Base-by-base conservation (phyloP, 1,140 invertebrate genomes). In the Drosophila leontia region DNA sequence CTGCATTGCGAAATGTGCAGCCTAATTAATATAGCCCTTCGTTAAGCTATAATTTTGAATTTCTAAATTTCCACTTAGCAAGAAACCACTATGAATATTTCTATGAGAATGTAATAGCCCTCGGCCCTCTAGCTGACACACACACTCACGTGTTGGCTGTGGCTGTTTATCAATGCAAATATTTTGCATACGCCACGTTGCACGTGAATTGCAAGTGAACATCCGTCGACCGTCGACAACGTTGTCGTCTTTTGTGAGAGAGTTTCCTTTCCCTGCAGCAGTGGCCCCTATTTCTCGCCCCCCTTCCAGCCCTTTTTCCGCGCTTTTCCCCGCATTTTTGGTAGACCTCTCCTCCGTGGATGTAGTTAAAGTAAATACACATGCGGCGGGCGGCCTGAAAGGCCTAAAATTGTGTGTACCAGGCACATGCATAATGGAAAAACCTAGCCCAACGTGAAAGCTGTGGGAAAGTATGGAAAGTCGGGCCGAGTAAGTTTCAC, bases 121-220 rank as follows among this genome's bases (percentile, higher is more conserved):
- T 13, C 11, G 57, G 75, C 56, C 64, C 42, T 39, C 39, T 37
- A 37, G 13, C 34, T 51, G 11, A 32, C 48, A 32, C 39, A 50
- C 45, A 37, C 50, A 51, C 47, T 26, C 63, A 39, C 59, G 53
- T 45, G 47, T 51, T 75, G 23, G 76, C 79, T 77, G 76, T 55
- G 60, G 84, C 84, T 88, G 84, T 88, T 88, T 88, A 88, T 88
- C 84, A 88, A 88, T 88, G 84, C 84, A 88, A 88, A 88, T 88
- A 88, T 88, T 88, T 88, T 84, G 85, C 85, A 88, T 90, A 81
- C 84, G 85, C 84, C 85, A 90, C 84, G 84, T 90, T 90, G 85
- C 59, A 90, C 78, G 85, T 81, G 87, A 90, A 88, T 84, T 90
- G 80, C 84, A 88, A 88, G 81, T 90, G 84, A 82, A 84, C 85